phyloP scores from a whole-genome alignment of 2,797 vertebrate genomes.

The Halcyon smyrnensis region DNA sequence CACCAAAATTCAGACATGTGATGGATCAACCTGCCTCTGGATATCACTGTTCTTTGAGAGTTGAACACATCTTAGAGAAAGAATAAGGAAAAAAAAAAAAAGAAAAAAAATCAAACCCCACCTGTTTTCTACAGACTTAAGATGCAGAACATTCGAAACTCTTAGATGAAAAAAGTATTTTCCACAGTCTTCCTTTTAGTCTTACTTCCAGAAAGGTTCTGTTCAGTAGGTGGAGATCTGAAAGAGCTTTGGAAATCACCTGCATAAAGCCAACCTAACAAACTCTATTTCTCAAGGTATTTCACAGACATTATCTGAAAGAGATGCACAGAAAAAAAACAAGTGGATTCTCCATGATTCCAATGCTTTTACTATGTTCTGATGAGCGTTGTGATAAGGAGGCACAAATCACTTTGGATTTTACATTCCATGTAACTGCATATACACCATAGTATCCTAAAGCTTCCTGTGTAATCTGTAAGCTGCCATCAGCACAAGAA shows the following conservation, averaged over 20 bases:
- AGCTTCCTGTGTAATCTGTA: not conserved
- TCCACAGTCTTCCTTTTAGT: not conserved
- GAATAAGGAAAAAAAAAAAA: not conserved
- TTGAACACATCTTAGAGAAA: not conserved
- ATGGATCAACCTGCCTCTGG: not conserved
- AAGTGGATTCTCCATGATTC: slow-evolving; percentile 50
- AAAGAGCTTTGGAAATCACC: slow-evolving; percentile 9
- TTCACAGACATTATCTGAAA: slow-evolving; percentile 17
- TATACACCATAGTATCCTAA: not conserved
- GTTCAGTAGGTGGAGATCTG: not conserved
- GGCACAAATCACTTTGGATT: slow-evolving; percentile 46
- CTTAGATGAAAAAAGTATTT: not conserved
- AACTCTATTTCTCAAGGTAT: not conserved
- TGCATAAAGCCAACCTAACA: not conserved
- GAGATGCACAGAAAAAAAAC: slow-evolving; percentile 16
- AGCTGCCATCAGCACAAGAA: not conserved
- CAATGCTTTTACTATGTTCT: slow-evolving; percentile 12
- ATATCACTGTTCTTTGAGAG: not conserved
- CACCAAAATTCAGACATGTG: not conserved
- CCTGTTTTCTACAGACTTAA: not conserved
- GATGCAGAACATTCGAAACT: not conserved
- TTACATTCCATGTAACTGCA: slow-evolving; percentile 55
- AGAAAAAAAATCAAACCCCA: not conserved
- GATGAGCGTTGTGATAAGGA: slow-evolving; percentile 36
- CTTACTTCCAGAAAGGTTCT: not conserved